phyloP scores from a whole-genome alignment of 2,797 vertebrate species.

The Pagetopsis macropterus region DNA sequence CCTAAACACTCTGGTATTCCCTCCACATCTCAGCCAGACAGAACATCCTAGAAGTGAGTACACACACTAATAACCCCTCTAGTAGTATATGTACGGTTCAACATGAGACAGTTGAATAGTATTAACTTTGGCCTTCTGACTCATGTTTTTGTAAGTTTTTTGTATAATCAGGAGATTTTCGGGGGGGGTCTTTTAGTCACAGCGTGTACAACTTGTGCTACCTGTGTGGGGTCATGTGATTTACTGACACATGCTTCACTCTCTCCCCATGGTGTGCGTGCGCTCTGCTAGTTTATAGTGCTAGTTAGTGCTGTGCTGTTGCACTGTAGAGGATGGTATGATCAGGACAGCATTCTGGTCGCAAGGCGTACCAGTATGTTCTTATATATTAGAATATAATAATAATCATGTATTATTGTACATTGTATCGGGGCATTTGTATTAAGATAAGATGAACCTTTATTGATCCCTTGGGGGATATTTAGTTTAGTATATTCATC shows the following conservation, averaged over 20 bases:
- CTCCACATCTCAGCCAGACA: conserved; percentile 18
- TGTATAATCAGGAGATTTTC: not conserved
- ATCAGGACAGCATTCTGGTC: too few species aligned
- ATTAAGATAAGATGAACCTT: too few species aligned
- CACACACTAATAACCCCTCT: not conserved
- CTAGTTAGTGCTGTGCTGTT: not conserved
- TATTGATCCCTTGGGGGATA: too few species aligned
- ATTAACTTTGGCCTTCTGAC: not conserved
- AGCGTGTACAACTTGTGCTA: not conserved
- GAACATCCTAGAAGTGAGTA: conserved; percentile 51
- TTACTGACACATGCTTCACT: too few species aligned
- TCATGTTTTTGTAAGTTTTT: not conserved
- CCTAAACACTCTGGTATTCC: not conserved
- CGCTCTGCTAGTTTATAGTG: not conserved
- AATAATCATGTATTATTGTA: too few species aligned
- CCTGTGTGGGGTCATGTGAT: not conserved
- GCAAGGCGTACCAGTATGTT: too few species aligned
- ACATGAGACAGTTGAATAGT: not conserved
- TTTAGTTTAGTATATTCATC: too few species aligned
- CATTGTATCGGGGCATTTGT: too few species aligned
- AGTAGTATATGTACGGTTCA: not conserved
- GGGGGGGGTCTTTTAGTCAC: not conserved
- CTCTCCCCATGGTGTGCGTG: not conserved
- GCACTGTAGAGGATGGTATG: too few species aligned
- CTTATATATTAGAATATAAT: too few species aligned